Percentiles rank a stretch among this genome's conserved stretches.
phyloP scores from a whole-genome alignment of 2,113 vertebrate genomes.

The Picathartes gymnocephalus region DNA sequence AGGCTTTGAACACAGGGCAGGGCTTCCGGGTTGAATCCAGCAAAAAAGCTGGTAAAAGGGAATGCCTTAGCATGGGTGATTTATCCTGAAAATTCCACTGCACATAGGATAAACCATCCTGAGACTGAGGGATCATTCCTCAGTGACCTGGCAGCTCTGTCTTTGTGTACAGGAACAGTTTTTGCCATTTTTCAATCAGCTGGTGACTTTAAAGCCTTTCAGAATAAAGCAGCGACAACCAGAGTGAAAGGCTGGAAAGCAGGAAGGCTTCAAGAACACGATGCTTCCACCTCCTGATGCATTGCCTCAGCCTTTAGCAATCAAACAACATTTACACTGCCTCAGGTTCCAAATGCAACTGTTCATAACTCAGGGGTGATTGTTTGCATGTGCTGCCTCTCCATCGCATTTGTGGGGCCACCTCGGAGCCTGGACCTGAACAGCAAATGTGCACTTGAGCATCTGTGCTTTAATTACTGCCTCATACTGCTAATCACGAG shows the following conservation, averaged over 20 bases:
- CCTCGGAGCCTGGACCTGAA: background rate
- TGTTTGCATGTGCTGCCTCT: background rate
- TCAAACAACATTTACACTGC: background rate
- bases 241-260: background rate
- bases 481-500: background rate
- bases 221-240: background rate
- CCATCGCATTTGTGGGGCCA: background rate
- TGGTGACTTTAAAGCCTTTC: background rate
- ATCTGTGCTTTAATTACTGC: background rate
- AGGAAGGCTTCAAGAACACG: background rate
- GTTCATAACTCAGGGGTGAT: background rate
- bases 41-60: background rate
- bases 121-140: background rate
- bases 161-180: background rate
- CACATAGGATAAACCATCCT: background rate
- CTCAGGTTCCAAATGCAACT: background rate
- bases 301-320: background rate
- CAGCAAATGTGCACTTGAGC: background rate
- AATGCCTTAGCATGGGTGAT: background rate
- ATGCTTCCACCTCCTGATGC: background rate
- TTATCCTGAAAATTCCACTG: background rate
- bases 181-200: background rate
- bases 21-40: background rate
- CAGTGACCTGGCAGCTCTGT: background rate
- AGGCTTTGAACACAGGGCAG: background rate